Evolutionary conservation across 2,113 vertebrate species (phyloP).

Genomic region (Picathartes gymnocephalus): DNA sequence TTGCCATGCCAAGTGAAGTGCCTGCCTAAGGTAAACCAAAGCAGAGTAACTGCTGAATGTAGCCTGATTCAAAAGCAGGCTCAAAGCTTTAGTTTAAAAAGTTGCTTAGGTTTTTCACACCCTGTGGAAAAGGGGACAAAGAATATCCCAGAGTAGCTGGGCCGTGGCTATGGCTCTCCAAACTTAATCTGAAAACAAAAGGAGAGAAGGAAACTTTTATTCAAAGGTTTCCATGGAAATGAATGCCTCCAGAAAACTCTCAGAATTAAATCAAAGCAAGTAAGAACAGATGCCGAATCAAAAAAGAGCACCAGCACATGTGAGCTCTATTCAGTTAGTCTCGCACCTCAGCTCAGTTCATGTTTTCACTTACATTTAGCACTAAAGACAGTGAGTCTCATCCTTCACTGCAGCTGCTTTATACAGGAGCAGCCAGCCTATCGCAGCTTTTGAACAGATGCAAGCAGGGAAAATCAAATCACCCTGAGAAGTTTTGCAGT

Average conservation of each 20-base stretch:
- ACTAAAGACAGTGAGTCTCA: neutral
- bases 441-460: neutral
- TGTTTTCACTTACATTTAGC: neutral
- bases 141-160: neutral
- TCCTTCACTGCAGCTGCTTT: slow-evolving; percentile 5
- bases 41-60: neutral
- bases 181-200: slow-evolving; percentile 62
- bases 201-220: slow-evolving; percentile 43
- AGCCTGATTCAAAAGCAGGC: neutral
- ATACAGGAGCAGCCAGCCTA: neutral
- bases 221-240: slow-evolving; percentile 65
- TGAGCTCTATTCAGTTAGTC: neutral
- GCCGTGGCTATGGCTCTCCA: slow-evolving; percentile 15
- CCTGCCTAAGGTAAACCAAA: neutral
- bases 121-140: slow-evolving; percentile 17
- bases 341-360: neutral
- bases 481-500: neutral
- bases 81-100: neutral
- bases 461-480: neutral
- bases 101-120: neutral
- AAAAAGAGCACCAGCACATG: slow-evolving; percentile 9
- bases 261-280: slow-evolving; percentile 42
- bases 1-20: neutral
- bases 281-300: slow-evolving; percentile 38
- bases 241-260: slow-evolving; percentile 45